These are phyloP conservation scores for Synergus laeviventris DNA, from an alignment of 2,888 invertebrate species.

Conservation along the genomic window DNA sequence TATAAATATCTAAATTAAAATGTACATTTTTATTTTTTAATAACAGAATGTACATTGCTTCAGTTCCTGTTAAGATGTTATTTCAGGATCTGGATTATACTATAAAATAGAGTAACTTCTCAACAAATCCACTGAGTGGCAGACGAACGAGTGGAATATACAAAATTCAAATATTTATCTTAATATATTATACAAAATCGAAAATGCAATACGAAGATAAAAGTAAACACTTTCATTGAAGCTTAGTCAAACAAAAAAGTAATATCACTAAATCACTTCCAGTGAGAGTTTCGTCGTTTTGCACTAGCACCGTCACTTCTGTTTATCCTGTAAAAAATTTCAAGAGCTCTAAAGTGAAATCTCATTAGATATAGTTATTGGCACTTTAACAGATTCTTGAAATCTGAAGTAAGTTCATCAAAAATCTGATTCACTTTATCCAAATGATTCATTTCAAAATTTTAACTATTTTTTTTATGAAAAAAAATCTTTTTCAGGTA, in stretches of 20 bases:
- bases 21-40: constrained; percentile 55
- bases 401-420: constrained; percentile 21
- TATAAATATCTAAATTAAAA: constrained; percentile 55
- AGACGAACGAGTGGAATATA: constrained; percentile 26
- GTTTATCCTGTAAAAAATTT: not conserved
- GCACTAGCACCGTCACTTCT: constrained; percentile 9
- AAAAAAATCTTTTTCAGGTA: not conserved
- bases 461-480: too few relatives aligned
- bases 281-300: constrained; percentile 1
- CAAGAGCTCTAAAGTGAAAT: not conserved
- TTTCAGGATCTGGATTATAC: not conserved
- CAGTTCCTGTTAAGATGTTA: not conserved
- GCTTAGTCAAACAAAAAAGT: constrained; percentile 9
- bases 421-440: not conserved
- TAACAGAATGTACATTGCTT: constrained; percentile 5
- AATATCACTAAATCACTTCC: constrained; percentile 30
- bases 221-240: constrained; percentile 24
- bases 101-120: constrained; percentile 10
- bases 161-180: constrained; percentile 2
- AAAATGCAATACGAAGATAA: not conserved
- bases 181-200: constrained; percentile 1
- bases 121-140: constrained; percentile 14
- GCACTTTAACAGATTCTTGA: not conserved
- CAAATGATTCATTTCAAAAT: not conserved
- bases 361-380: not conserved